Evolutionary conservation across 2,888 invertebrate species (phyloP), one percentile per base, ranked within the genome.

Genomic region (Drosophila meridiana): DNA sequence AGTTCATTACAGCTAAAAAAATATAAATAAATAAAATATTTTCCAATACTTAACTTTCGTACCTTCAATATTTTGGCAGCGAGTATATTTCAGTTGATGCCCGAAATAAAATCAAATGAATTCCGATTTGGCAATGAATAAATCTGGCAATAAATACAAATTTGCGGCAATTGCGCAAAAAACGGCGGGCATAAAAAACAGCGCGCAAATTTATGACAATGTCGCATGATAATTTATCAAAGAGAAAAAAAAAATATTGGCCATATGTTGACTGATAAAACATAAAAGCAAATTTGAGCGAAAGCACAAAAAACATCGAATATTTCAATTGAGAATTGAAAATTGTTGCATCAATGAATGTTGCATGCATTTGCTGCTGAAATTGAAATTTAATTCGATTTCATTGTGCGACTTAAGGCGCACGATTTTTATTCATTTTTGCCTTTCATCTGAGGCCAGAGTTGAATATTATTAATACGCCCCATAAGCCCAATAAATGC

Each of bases 401-500:
- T 75, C 72, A 75, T 68, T 73, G 75, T 61, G 71, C 62, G 64
- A 68, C 73, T 75, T 69, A 65, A 69, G 78, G 63, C 50, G 55
- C 6, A 34, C 52, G 7, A 1, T 34, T 34, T 34, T 14, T 34
- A 1, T 34, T 14, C 4, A 28, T 34, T 11, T 20, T 50, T 11
- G 2, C 1, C 20, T 34, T 58, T 58, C 75, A 63, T 56, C 66
- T 64, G 71, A 70, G 67, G 70, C 48, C 65, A 62, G 59, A 63
- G 78, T 50, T 70, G 79, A 81, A 83, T 81, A 87, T 87, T 87
- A 84, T 83, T 87, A 87, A 87, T 89, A 87, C 76, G 87, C 68
- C 87, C 83, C 85, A 75, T 89, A 84, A 87, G 89, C 80, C 89
- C 83, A 85, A 89, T 87, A 87, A 89, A 89, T 82, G 83, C 71